Conservation (phyloP, 1,140 invertebrate species). For the Mercenaria mercenaria region DNA sequence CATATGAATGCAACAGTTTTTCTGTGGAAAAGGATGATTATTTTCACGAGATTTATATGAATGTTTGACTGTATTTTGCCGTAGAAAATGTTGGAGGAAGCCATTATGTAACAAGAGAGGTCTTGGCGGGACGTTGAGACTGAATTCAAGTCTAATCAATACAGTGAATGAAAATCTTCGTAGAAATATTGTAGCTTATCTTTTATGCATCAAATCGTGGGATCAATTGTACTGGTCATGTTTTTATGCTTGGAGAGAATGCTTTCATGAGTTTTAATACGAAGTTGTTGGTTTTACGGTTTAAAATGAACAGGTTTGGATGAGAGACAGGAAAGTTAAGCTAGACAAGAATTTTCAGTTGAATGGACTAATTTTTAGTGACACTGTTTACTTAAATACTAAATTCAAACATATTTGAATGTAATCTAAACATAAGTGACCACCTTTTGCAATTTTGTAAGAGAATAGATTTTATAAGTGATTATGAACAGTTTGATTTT, state of each 20-base stretch:
- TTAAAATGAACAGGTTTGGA: neutral
- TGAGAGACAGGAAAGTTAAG: neutral
- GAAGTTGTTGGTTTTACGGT: neutral
- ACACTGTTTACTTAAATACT: slow-evolving; percentile 29
- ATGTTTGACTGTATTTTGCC: slow-evolving; percentile 11
- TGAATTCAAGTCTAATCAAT: slow-evolving; percentile 12
- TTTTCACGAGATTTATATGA: slow-evolving; percentile 23
- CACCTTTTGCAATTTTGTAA: slow-evolving; percentile 20
- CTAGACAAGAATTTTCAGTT: neutral
- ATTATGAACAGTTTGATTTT: slow-evolving; percentile 9
- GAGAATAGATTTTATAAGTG: neutral
- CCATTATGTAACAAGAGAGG: slow-evolving; percentile 44
- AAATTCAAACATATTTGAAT: slow-evolving; percentile 16
- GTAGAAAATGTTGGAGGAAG: neutral
- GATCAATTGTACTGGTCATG: slow-evolving; percentile 22
- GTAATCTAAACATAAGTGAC: slow-evolving; percentile 6
- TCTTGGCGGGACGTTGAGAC: neutral
- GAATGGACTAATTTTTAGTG: slow-evolving; percentile 30
- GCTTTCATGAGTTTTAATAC: neutral
- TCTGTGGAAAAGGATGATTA: slow-evolving; percentile 13
- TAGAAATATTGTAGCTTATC: slow-evolving; percentile 2
- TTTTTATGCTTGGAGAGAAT: slow-evolving; percentile 9
- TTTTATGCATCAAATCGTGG: slow-evolving; percentile 11
- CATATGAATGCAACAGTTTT: slow-evolving; percentile 25
- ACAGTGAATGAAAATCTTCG: slow-evolving; percentile 21